Base-by-base conservation (phyloP, 1,140 invertebrate genomes). In the Drosophila pruinosa region DNA sequence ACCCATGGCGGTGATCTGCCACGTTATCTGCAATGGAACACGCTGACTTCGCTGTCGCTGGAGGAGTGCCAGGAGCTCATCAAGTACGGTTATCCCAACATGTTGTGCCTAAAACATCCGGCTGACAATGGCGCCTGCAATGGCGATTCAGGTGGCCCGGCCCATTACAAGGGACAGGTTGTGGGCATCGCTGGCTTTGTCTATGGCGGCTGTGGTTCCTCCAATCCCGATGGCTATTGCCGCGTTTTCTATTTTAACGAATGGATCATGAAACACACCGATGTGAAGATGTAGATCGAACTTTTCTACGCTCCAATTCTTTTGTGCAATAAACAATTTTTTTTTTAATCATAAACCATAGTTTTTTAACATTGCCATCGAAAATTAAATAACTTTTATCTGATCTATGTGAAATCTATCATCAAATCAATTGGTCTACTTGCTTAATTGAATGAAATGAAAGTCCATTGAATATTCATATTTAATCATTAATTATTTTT, bases 151-250 rank as follows among this genome's bases (percentile, higher is more conserved):
- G 89, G 89, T 1, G 89, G 89, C 4, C 85, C 89, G 8, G 89
- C 89, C 1, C 31, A 56, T 12, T 86, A 90, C 28, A 74, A 90
- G 2, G 68, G 75, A 3, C 36, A 90, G 48, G 21, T 90, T n/a
- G 81, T 90, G 1, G 89, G 89, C 41, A 62, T 91, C 12, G 73
- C 81, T 41, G 70, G 89, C 0, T 90, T 80, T 21, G 68, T 86
- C n/a, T 50, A 72, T 17, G 67, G 58, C 8, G 75, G 73, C 10
- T 90, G 89, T 14, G 89, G 89, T 0, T 47, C 38, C 2, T 45
- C 4, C 41, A 53, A 89, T 52, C 93, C 93, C 0, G 94, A 94
- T 57, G 93, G 94, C n/a, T 94, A 92, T 65, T 92, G 93, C 0
- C 91, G 91, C 69, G 91, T 93, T 3, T 79, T 71, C 7, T 74